Conservation (phyloP, 2,888 invertebrate species). For the Aplocera efformata region DNA sequence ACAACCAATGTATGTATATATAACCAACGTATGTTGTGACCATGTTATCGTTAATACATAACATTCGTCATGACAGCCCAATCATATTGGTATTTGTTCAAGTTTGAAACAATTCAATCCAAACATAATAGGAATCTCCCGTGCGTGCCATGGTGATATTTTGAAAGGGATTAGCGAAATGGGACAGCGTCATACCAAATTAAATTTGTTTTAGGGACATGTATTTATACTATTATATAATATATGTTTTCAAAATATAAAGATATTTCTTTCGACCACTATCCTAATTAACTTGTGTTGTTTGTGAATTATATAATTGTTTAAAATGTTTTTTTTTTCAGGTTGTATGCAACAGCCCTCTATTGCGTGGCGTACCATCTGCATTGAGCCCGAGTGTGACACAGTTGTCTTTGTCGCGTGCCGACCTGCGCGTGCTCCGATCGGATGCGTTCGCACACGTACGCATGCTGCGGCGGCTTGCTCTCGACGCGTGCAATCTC, state of each 20-base stretch:
- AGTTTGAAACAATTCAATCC: constrained; percentile 70
- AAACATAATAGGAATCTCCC: constrained; percentile 51
- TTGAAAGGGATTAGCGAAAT: constrained; percentile 59
- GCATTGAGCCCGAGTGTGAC: constrained; percentile 88
- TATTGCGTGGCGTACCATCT: constrained; percentile 88
- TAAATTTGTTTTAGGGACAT: constrained; percentile 32
- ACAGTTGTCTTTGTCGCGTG: constrained; percentile 92
- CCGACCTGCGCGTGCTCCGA: constrained; percentile 89
- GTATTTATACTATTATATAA: constrained; percentile 8
- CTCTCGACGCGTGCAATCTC: constrained; percentile 93
- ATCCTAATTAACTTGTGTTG: no score
- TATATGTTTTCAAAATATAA: background rate
- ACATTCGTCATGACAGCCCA: no score
- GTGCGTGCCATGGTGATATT: constrained; percentile 50
- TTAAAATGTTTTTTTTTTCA: constrained; percentile 45
- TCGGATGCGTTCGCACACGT: constrained; percentile 92
- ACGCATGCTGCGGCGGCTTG: constrained; percentile 88
- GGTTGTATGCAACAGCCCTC: constrained; percentile 94
- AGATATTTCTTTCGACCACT: no score
- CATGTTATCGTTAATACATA: no score
- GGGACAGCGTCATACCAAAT: constrained; percentile 43
- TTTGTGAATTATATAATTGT: constrained; percentile 23
- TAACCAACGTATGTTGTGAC: no score
- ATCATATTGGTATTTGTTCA: constrained; percentile 64
- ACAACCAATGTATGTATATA: no score